phyloP scores from a whole-genome alignment of 1,140 invertebrate species.

The Stenopsyche tienmushanensis region DNA sequence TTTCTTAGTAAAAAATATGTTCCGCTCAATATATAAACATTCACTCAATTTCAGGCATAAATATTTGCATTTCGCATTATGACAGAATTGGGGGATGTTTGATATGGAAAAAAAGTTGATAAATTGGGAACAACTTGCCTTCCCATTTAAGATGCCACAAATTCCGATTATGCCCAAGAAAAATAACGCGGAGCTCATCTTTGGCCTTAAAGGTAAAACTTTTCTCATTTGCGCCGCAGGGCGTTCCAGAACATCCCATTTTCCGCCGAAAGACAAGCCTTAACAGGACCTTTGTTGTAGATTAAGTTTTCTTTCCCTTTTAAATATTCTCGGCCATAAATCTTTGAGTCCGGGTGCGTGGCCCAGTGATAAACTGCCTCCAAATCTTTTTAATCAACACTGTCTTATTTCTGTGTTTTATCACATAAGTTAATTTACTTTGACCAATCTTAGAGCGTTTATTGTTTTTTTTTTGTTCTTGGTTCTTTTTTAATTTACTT shows the following conservation, averaged over 20 bases:
- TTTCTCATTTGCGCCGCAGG: constrained; percentile 25
- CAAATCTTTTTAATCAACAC: constrained; percentile 33
- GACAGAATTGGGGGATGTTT: too few relatives aligned
- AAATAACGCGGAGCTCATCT: constrained; percentile 17
- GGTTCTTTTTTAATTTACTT: not conserved
- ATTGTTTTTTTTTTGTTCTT: not conserved
- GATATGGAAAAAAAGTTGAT: not conserved
- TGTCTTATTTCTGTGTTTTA: not conserved
- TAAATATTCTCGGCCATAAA: constrained; percentile 18
- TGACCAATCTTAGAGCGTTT: not conserved
- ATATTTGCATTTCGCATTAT: too few relatives aligned
- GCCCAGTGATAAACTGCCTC: constrained; percentile 19
- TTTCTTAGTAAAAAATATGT: too few relatives aligned
- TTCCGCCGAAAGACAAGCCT: constrained; percentile 18
- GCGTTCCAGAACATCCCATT: constrained; percentile 11
- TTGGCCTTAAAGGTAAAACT: constrained; percentile 14
- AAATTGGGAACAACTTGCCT: not conserved
- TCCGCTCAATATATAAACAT: too few relatives aligned
- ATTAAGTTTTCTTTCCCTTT: constrained; percentile 27
- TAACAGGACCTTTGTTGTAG: constrained; percentile 22
- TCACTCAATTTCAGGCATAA: too few relatives aligned
- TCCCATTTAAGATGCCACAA: not conserved
- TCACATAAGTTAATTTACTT: not conserved
- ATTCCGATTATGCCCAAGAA: constrained; percentile 7
- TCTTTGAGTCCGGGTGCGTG: not conserved